phyloP scores from a whole-genome alignment of 37 sponge, comb jelly and placozoan species.

The Bolinopsis microptera region DNA sequence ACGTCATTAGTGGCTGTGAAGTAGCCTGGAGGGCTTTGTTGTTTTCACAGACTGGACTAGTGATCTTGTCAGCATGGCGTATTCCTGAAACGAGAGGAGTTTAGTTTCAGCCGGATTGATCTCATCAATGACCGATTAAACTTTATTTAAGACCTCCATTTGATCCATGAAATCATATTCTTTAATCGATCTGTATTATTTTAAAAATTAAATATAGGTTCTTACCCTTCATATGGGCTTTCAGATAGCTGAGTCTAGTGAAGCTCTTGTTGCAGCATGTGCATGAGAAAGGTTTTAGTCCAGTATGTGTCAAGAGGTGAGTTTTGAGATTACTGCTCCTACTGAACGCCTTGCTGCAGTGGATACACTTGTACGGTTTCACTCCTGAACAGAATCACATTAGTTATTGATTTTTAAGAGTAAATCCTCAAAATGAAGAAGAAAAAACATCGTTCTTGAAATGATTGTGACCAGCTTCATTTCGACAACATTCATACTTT shows the following conservation, averaged over 20 bases:
- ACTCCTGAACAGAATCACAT: too few species aligned
- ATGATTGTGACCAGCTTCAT: too few species aligned
- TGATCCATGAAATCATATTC: too few species aligned
- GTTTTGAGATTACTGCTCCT: slow-evolving; percentile 64
- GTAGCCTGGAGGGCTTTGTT: not conserved
- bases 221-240: slow-evolving; percentile 59
- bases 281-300: slow-evolving; percentile 63
- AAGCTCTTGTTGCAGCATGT: slow-evolving; percentile 64
- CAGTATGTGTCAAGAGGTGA: slow-evolving; percentile 51
- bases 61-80: slow-evolving; percentile 43
- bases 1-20: not conserved
- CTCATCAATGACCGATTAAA: too few species aligned
- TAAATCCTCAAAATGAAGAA: too few species aligned
- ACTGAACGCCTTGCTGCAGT: slow-evolving; percentile 56
- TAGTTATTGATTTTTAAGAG: too few species aligned
- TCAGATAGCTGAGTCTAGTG: slow-evolving; percentile 58
- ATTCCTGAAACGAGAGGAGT: not conserved
- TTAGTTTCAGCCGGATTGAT: not conserved
- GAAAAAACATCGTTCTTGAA: too few species aligned
- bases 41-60: not conserved
- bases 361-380: slow-evolving; percentile 60
- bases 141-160: too few species aligned
- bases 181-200: too few species aligned
- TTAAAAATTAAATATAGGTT: not conserved
- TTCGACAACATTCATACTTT: too few species aligned